Conservation (phyloP, 2,888 invertebrate genomes). For the Marronus borbonicus region DNA sequence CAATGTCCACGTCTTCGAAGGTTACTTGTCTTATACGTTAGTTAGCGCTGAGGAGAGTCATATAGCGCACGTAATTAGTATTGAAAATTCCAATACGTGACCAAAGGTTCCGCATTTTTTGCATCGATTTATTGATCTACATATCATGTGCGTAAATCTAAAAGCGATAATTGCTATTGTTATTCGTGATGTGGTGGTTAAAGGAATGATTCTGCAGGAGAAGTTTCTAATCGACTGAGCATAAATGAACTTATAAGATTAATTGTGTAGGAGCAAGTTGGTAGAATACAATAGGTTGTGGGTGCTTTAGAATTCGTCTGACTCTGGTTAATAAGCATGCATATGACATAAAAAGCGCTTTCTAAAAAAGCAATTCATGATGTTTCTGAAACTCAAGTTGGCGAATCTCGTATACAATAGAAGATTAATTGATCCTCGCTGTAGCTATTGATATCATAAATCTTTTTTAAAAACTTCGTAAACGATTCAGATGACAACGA, state of each 20-base stretch:
- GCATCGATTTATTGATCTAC: slow-evolving; percentile 23
- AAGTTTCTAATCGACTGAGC: not conserved
- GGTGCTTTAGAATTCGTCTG: not conserved
- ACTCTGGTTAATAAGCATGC: not conserved
- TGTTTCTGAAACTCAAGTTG: not conserved
- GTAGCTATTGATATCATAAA: no score
- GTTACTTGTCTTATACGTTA: not conserved
- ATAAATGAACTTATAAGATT: not conserved
- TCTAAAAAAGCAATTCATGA: not conserved
- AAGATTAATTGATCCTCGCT: no score
- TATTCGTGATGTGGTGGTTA: not conserved
- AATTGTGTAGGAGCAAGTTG: not conserved
- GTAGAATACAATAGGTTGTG: not conserved
- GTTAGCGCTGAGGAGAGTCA: not conserved
- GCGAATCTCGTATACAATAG: no score
- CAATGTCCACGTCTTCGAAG: slow-evolving; percentile 5
- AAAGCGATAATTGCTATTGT: slow-evolving; percentile 5
- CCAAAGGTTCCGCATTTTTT: slow-evolving; percentile 37
- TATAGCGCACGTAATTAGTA: not conserved
- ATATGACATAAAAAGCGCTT: not conserved
- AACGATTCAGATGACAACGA: not conserved
- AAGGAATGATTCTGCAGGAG: not conserved
- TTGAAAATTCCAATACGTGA: not conserved
- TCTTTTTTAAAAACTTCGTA: not conserved
- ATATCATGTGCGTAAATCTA: not conserved